A percentile compares a stretch with the other conserved stretches of the same genome.
These are phyloP conservation scores for Lacerta viridis DNA, from an alignment of 2,797 vertebrate genomes.

Conservation along the genomic window DNA sequence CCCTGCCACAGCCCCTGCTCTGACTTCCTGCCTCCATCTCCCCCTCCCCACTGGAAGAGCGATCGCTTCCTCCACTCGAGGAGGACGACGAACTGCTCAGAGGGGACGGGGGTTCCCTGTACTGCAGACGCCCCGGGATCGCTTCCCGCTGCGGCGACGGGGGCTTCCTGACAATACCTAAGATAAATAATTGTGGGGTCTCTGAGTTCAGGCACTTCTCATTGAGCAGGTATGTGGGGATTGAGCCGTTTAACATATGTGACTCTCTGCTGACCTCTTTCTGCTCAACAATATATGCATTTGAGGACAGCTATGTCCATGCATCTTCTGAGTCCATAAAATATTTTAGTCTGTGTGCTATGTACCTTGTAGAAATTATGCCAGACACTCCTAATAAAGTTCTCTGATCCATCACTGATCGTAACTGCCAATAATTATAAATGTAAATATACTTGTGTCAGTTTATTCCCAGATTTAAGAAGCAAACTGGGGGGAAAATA, in stretches of 20 bases:
- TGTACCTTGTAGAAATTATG: not conserved
- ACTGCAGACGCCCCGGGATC: no score
- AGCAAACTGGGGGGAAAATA: slow-evolving; percentile 7
- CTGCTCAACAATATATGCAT: not conserved
- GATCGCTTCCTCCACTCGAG: no score
- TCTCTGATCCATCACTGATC: slow-evolving; percentile 5
- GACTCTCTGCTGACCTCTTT: not conserved
- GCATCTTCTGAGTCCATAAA: not conserved
- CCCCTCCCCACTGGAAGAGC: no score
- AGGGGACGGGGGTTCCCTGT: no score
- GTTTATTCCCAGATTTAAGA: slow-evolving; percentile 28
- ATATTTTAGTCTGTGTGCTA: not conserved
- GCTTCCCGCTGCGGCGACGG: no score
- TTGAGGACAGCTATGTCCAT: not conserved
- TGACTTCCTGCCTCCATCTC: no score
- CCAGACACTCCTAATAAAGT: slow-evolving; percentile 27
- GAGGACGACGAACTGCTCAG: no score
- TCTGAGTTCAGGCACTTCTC: not conserved
- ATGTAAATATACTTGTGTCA: slow-evolving; percentile 21
- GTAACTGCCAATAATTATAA: slow-evolving; percentile 37
- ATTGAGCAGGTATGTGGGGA: not conserved
- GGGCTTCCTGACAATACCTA: not conserved
- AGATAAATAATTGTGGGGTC: not conserved
- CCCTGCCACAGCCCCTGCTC: no score
- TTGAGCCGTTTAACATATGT: not conserved